phyloP scores from a whole-genome alignment of 2,113 vertebrate species.

The Marcusenius ussheri region DNA sequence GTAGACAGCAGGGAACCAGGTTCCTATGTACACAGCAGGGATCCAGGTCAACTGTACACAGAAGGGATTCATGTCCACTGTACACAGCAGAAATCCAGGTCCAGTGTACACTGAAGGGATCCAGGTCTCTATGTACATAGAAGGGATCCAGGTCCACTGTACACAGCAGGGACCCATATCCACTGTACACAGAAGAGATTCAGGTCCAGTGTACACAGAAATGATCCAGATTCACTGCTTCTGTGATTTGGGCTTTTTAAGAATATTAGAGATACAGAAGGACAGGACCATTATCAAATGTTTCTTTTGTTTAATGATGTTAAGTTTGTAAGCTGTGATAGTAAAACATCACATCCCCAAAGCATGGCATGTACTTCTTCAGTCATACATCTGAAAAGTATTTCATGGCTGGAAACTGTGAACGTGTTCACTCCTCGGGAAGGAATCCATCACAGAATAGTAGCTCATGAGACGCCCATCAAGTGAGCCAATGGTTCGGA shows the following conservation, averaged over 20 bases:
- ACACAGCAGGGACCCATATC: not conserved
- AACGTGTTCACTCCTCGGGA: not conserved
- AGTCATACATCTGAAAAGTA: not conserved
- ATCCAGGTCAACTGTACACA: not conserved
- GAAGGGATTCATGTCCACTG: too few relatives aligned
- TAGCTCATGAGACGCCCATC: conserved; percentile 42
- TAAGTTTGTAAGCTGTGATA: not conserved
- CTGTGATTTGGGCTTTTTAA: not conserved
- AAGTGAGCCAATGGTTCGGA: conserved; percentile 54
- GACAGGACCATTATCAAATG: not conserved
- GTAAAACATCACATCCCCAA: not conserved
- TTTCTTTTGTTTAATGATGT: not conserved
- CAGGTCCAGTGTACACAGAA: not conserved
- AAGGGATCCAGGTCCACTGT: not conserved
- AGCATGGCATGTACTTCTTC: not conserved
- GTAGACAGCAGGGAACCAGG: not conserved
- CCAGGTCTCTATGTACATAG: too few relatives aligned
- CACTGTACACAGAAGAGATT: not conserved
- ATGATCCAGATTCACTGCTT: not conserved
- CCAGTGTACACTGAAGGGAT: not conserved
- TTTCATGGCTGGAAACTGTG: not conserved
- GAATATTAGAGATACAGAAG: not conserved
- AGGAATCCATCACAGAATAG: not conserved
- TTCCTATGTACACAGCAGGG: not conserved
- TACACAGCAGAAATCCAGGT: not conserved